Conservation (phyloP, 2,113 vertebrate genomes). For the Empidonax alnorum region DNA sequence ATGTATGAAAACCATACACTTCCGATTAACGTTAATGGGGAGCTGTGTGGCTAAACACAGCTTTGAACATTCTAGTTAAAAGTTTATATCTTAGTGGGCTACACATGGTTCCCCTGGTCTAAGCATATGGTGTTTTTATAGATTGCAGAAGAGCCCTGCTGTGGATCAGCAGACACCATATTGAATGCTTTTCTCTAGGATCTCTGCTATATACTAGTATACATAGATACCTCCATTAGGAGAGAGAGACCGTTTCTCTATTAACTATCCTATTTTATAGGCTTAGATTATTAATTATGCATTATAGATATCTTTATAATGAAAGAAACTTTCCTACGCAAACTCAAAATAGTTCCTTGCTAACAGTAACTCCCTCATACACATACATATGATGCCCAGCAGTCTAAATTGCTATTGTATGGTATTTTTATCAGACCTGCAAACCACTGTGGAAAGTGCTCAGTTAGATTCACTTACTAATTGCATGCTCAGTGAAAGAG, state of each 20-base stretch:
- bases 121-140: neutral
- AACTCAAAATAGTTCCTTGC: neutral
- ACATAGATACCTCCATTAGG: neutral
- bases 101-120: neutral
- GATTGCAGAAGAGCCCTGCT: neutral
- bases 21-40: constrained; percentile 32
- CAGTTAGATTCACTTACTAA: neutral
- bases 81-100: neutral
- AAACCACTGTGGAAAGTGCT: neutral
- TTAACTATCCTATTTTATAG: neutral
- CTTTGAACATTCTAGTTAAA: constrained; percentile 40
- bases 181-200: neutral
- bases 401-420: neutral
- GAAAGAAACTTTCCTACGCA: neutral
- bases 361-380: neutral
- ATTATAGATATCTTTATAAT: neutral
- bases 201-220: neutral
- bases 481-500: neutral
- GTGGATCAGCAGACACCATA: neutral
- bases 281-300: neutral
- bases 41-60: neutral
- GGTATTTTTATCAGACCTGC: neutral
- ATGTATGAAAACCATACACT: constrained; percentile 44
- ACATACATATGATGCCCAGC: neutral
- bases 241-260: neutral